These are phyloP conservation scores for Daubentonia madagascariensis DNA, from an alignment of 2,113 vertebrate genomes.

Conservation along the genomic window DNA sequence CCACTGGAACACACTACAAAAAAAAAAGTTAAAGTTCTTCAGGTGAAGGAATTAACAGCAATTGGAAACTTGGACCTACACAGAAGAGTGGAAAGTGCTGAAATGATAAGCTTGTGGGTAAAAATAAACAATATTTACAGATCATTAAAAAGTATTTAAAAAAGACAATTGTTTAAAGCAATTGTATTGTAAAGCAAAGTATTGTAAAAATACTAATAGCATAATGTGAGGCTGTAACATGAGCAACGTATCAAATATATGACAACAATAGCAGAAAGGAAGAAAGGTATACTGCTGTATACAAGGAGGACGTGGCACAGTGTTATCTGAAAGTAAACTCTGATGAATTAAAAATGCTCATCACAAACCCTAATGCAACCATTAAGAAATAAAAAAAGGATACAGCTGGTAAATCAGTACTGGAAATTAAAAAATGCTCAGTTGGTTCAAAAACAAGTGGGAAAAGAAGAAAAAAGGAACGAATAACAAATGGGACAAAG, in stretches of 20 bases:
- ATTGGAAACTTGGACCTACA: background rate
- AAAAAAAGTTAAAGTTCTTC: background rate
- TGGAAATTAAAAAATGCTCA: background rate
- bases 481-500: background rate
- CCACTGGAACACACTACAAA: background rate
- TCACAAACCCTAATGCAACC: background rate
- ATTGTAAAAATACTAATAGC: background rate
- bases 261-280: background rate
- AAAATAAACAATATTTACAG: background rate
- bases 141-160: background rate
- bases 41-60: background rate
- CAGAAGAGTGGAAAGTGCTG: background rate
- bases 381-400: background rate
- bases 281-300: background rate
- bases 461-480: background rate
- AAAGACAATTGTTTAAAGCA: background rate
- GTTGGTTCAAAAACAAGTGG: background rate
- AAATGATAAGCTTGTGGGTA: background rate
- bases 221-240: background rate
- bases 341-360: background rate
- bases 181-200: no score
- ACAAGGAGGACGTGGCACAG: background rate
- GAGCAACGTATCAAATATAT: background rate
- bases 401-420: background rate
- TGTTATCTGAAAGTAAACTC: background rate